Evolutionary conservation across 2,797 vertebrate genomes (phyloP), one percentile per base, ranked within the genome.

Genomic region (Paedocypris micromegethes): DNA sequence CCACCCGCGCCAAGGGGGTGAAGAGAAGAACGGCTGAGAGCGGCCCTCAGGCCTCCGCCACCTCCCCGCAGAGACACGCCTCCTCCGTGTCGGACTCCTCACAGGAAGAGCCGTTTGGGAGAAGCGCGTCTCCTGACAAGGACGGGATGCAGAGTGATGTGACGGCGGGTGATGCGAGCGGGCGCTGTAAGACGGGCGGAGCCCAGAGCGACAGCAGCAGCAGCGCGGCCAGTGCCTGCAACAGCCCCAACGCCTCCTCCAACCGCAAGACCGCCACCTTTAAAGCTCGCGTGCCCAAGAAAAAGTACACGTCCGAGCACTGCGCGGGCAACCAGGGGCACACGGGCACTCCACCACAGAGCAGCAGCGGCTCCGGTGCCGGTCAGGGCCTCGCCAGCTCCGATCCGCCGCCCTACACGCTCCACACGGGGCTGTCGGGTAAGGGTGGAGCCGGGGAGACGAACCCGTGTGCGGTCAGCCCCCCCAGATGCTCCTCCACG

Each of bases 181-280:
- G 44, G 50, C 75, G 67, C 52, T 68, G 54, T 49, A 77, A 67
- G 46, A 74, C 76, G 3, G 76, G 67, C 5, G 78, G 72, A 46
- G 42, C 69, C 49, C 69, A 70, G 58, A 80, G 76, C 56, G 70
- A 74, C 71, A 86, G 78, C 62, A 88, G 83, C 81, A 88, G 86
- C 68, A 88, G 88, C 68, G 85, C 86, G 0, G 83, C 87, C 1
- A 89, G 87, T 57, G 83, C 89, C 66, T 88, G 86, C 83, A 89
- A 79, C 84, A 90, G 89, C 72, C 89, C 89, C 2, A 90, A 88
- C 75, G 87, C 89, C 2, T 82, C 88, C 52, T 85, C 91, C 54
- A 96, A 87, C 77, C 88, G 94, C 0, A 95, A 95, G 81, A 96
- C 93, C 0, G 92, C 93, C 76, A 93, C 94, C 4, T 96, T 96